Evolutionary conservation across 2,797 vertebrate genomes (phyloP).

Genomic region (Agapornis canus): DNA sequence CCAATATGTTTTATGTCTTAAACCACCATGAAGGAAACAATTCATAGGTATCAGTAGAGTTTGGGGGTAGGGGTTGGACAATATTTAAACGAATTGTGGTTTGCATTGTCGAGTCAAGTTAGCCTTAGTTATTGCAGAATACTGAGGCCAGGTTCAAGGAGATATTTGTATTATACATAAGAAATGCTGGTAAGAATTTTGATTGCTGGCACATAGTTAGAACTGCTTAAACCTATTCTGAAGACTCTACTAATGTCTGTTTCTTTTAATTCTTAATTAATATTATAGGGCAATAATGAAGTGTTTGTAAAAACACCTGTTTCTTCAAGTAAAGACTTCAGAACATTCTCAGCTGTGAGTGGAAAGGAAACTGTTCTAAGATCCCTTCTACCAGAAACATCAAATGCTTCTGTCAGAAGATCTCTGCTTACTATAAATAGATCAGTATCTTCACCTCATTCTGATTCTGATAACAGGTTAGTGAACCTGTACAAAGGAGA

Average conservation of each 20-base stretch:
- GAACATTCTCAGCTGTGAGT: conserved; percentile 31
- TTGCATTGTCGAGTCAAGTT: background rate
- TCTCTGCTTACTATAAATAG: conserved; percentile 62
- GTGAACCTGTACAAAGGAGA: background rate
- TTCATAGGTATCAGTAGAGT: background rate
- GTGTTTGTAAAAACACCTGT: conserved; percentile 58
- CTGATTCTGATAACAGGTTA: conserved; percentile 75
- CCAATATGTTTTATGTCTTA: background rate
- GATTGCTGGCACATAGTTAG: background rate
- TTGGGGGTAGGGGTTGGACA: background rate
- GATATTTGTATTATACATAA: background rate
- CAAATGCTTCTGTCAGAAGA: conserved; percentile 52
- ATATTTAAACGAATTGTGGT: background rate
- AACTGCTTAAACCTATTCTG: background rate
- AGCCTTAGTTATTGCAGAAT: background rate
- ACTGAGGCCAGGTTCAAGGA: background rate
- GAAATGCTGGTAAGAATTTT: background rate
- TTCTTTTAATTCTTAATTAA: conserved; percentile 34
- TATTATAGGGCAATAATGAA: conserved; percentile 67
- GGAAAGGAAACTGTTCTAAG: conserved; percentile 68
- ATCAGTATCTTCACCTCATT: conserved; percentile 52
- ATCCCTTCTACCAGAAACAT: conserved; percentile 56
- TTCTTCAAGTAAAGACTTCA: conserved; percentile 71
- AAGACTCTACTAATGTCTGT: background rate
- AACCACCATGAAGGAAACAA: background rate